A percentile compares a stretch with the other conserved stretches of the same genome.
These are phyloP conservation scores for Gymnogyps californianus DNA, from an alignment of 2,113 vertebrate genomes.

Conservation along the genomic window DNA sequence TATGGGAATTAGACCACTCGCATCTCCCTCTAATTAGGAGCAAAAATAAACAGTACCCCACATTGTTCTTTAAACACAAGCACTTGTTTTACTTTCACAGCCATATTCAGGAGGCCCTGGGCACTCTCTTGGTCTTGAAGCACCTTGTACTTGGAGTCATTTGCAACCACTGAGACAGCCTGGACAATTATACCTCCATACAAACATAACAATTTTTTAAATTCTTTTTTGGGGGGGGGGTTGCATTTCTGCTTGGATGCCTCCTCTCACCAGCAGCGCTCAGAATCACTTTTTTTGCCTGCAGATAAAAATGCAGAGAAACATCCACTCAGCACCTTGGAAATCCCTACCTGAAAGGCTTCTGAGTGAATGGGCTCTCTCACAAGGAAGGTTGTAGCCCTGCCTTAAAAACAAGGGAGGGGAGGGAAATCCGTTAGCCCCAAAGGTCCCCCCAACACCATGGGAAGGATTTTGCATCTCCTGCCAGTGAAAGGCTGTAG, in stretches of 20 bases:
- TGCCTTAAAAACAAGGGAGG: not conserved
- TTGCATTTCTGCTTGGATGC: not conserved
- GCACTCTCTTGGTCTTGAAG: not conserved
- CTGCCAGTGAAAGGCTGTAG: not conserved
- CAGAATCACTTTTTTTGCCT: not conserved
- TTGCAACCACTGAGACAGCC: not conserved
- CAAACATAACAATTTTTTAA: not conserved
- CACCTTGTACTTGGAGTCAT: not conserved
- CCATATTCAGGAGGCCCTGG: not conserved
- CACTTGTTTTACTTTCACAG: not conserved
- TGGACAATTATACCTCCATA: not conserved
- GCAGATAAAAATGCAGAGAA: not conserved
- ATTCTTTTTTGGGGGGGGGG: no score
- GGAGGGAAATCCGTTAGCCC: not conserved
- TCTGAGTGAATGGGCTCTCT: not conserved
- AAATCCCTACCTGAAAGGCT: not conserved
- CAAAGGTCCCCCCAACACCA: not conserved
- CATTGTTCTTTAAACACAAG: not conserved
- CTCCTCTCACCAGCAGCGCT: not conserved
- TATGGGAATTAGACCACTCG: not conserved
- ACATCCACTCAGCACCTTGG: no score
- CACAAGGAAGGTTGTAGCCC: not conserved
- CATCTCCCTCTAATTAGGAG: not conserved
- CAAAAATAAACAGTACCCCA: not conserved
- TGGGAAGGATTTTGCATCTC: not conserved